Evolutionary conservation across 2,888 invertebrate genomes (phyloP).

Genomic region (Cabera pusaria): DNA sequence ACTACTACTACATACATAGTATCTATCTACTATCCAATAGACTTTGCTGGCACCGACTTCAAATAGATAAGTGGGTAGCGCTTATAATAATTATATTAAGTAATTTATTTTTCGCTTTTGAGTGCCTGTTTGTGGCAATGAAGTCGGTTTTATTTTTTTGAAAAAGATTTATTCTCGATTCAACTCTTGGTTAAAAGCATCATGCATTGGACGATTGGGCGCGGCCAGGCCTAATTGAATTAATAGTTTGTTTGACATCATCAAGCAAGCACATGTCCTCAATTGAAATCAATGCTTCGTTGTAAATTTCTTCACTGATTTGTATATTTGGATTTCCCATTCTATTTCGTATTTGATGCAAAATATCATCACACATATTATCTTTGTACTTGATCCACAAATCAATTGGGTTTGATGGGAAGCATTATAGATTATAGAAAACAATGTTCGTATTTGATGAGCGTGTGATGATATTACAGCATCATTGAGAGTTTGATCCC

Average conservation of each 20-base stretch:
- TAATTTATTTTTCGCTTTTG: too few relatives aligned
- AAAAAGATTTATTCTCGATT: too few relatives aligned
- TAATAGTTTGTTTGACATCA: constrained; percentile 34
- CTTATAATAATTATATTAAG: too few relatives aligned
- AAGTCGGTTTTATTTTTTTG: too few relatives aligned
- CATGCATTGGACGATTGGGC: constrained; percentile 41
- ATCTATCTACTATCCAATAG: too few relatives aligned
- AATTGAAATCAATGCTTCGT: constrained; percentile 38
- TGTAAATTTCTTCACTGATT: constrained; percentile 35
- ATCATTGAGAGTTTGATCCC: constrained; percentile 18
- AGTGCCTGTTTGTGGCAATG: too few relatives aligned
- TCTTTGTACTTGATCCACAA: constrained; percentile 43
- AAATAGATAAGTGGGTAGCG: too few relatives aligned
- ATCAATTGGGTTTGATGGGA: constrained; percentile 30
- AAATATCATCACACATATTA: constrained; percentile 40
- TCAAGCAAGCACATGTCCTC: constrained; percentile 42
- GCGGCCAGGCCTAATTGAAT: constrained; percentile 37
- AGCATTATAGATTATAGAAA: not conserved
- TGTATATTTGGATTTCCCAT: constrained; percentile 34
- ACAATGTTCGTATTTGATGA: constrained; percentile 17
- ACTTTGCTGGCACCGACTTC: too few relatives aligned
- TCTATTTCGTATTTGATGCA: constrained; percentile 36
- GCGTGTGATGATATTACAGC: constrained; percentile 1
- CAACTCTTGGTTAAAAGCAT: constrained; percentile 33
- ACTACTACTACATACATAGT: too few relatives aligned